phyloP scores from a whole-genome alignment of 2,888 invertebrate species.

The Trachelus iudaicus region DNA sequence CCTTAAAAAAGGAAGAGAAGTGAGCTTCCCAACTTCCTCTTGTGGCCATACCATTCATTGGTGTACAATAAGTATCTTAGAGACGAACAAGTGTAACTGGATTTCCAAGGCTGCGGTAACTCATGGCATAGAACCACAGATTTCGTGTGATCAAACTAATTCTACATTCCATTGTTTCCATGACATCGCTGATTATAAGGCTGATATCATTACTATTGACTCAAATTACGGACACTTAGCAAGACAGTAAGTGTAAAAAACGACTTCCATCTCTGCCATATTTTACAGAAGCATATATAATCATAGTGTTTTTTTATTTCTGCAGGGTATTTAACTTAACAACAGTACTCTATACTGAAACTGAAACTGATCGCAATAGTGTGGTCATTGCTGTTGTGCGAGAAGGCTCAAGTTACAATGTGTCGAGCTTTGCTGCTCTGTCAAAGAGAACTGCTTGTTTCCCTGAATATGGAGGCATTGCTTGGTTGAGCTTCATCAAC shows the following conservation, averaged over 20 bases:
- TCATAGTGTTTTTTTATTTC: background rate
- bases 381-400: slow-evolving; percentile 70
- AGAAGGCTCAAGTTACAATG: slow-evolving; percentile 33
- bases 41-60: slow-evolving; percentile 66
- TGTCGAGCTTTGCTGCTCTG: slow-evolving; percentile 70
- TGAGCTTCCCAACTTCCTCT: slow-evolving; percentile 26
- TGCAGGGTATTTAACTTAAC: slow-evolving; percentile 70
- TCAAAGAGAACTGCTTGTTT: slow-evolving; percentile 72
- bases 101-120: slow-evolving; percentile 68
- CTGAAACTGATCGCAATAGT: slow-evolving; percentile 66
- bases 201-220: slow-evolving; percentile 72
- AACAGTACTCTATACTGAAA: slow-evolving; percentile 72
- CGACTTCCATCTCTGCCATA: background rate
- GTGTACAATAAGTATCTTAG: slow-evolving; percentile 71
- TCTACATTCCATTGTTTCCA: slow-evolving; percentile 69
- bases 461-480: slow-evolving; percentile 76
- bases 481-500: slow-evolving; percentile 74
- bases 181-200: slow-evolving; percentile 66
- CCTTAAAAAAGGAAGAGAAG: slow-evolving; percentile 33
- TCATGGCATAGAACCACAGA: slow-evolving; percentile 71
- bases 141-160: slow-evolving; percentile 68
- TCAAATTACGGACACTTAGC: slow-evolving; percentile 75
- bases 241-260: slow-evolving; percentile 68
- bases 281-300: background rate
- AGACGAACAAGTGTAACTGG: slow-evolving; percentile 74